Conservation (phyloP, 2,797 vertebrate genomes). For the Aplochiton taeniatus region DNA sequence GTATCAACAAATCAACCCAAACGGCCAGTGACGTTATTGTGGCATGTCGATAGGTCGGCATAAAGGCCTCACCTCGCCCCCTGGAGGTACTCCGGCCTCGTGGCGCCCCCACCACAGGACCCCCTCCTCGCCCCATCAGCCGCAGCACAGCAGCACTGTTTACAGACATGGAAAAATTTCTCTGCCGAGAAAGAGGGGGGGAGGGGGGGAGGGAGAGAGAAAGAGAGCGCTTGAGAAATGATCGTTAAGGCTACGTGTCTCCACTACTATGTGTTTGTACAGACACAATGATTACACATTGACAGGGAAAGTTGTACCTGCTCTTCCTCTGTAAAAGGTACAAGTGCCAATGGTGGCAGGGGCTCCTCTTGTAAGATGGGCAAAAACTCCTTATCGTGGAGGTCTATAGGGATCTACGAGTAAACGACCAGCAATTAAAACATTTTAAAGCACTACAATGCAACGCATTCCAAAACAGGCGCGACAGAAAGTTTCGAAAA, state of each 20-base stretch:
- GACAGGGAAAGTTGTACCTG: slow-evolving; percentile 79
- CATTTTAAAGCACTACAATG: not conserved
- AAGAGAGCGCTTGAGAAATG: not conserved
- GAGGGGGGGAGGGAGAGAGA: slow-evolving; percentile 19
- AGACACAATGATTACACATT: slow-evolving; percentile 1
- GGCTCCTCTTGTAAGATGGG: slow-evolving; percentile 98
- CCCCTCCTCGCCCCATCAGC: slow-evolving; percentile 90
- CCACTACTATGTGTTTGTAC: not conserved
- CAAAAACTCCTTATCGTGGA: slow-evolving; percentile 97
- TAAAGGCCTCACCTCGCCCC: slow-evolving; percentile 88
- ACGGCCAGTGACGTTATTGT: no score
- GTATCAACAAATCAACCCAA: no score
- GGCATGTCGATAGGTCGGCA: no score
- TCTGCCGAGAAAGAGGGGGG: slow-evolving; percentile 78
- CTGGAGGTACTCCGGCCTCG: slow-evolving; percentile 98
- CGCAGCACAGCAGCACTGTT: slow-evolving; percentile 96
- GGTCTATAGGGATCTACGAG: slow-evolving; percentile 91
- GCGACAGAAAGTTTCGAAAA: not conserved
- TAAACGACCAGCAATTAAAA: slow-evolving; percentile 17
- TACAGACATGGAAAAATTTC: slow-evolving; percentile 99
- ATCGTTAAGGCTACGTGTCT: not conserved
- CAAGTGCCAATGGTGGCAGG: slow-evolving; percentile 93
- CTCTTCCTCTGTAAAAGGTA: slow-evolving; percentile 99
- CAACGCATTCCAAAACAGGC: not conserved
- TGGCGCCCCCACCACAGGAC: slow-evolving; percentile 89